phyloP scores from a whole-genome alignment of 2,113 vertebrate genomes.

The Boulengeromyrus knoepffleri region DNA sequence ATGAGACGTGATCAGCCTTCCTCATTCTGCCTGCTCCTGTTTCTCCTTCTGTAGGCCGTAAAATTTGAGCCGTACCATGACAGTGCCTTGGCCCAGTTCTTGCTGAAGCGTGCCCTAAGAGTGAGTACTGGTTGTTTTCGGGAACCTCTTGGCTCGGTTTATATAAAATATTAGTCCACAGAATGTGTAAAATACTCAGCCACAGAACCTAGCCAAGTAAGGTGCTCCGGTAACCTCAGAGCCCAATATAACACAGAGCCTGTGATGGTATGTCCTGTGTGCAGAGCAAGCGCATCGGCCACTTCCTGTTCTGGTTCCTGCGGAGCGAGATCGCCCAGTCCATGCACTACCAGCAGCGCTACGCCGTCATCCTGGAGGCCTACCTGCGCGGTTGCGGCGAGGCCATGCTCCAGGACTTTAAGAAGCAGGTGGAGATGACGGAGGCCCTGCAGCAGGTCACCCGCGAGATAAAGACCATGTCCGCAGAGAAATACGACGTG shows the following conservation, averaged over 20 bases:
- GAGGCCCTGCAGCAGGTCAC: constrained; percentile 89
- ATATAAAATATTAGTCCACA: background rate
- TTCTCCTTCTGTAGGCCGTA: constrained; percentile 70
- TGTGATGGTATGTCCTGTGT: background rate
- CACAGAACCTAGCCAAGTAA: background rate
- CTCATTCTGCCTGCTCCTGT: constrained; percentile 12
- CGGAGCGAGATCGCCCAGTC: constrained; percentile 98
- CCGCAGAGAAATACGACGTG: constrained; percentile 88
- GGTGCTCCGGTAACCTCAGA: background rate
- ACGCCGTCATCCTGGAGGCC: constrained; percentile 87
- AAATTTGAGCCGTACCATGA: constrained; percentile 99
- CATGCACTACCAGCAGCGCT: constrained; percentile 94
- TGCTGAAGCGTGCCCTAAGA: constrained; percentile 84
- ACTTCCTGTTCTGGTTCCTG: constrained; percentile 98
- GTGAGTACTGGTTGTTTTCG: constrained; percentile 57
- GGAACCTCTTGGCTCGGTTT: background rate
- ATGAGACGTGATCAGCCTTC: background rate
- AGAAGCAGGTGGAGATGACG: constrained; percentile 85
- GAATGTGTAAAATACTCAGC: background rate
- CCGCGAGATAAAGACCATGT: constrained; percentile 83
- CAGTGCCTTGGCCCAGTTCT: constrained; percentile 86
- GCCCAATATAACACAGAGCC: background rate
- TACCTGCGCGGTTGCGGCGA: constrained; percentile 89
- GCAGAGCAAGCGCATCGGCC: constrained; percentile 67
- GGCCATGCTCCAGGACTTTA: constrained; percentile 84